Evolutionary conservation across 2,797 vertebrate species (phyloP).

Genomic region (Chelmon rostratus): DNA sequence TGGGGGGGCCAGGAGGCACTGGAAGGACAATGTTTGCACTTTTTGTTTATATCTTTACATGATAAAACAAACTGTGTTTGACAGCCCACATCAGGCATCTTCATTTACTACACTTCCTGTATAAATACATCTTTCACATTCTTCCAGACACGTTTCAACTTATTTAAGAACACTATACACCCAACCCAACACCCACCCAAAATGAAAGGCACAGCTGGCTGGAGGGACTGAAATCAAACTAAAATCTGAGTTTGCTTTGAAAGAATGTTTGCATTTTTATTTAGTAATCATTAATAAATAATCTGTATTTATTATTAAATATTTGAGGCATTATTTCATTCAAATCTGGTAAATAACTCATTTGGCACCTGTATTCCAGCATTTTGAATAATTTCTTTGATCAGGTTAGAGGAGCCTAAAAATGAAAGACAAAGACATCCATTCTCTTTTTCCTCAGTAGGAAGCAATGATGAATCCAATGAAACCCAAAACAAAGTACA

Average conservation of each 20-base stretch:
- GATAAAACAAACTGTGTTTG: neutral
- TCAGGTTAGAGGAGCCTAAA: neutral
- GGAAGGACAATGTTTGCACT: neutral
- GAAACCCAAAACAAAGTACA: neutral
- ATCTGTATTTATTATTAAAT: neutral
- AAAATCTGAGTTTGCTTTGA: neutral
- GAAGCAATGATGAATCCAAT: neutral
- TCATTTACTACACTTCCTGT: neutral
- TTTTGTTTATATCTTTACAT: neutral
- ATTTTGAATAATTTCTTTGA: neutral
- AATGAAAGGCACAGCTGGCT: neutral
- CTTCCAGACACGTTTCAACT: neutral
- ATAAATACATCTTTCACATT: neutral
- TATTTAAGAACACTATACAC: neutral
- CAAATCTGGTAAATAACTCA: neutral
- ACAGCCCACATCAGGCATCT: too few relatives aligned
- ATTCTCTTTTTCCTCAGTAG: neutral
- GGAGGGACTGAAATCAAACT: neutral
- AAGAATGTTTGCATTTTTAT: neutral
- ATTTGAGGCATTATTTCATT: neutral
- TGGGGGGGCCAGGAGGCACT: constrained; percentile 95
- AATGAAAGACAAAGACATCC: too few relatives aligned
- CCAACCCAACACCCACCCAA: too few relatives aligned
- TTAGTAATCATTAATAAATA: too few relatives aligned
- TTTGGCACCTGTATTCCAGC: neutral